Evolutionary conservation across 2,797 vertebrate genomes (phyloP), one percentile per base, ranked within the genome.

Genomic region (Arctocebus calabarensis): DNA sequence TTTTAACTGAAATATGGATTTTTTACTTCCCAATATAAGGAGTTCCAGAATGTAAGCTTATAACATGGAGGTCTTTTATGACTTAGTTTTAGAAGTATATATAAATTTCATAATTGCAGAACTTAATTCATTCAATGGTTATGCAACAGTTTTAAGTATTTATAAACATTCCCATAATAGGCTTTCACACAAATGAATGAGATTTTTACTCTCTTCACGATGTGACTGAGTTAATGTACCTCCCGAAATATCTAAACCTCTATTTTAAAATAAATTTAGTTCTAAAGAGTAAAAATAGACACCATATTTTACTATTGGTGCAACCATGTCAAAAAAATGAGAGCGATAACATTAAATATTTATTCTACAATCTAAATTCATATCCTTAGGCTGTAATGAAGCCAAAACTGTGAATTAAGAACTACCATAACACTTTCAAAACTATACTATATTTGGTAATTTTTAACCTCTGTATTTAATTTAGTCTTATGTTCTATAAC

Each of bases 361-460:
- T 91, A 94, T 92, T 87, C 59, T 95, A 19, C n/a, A 92, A 86
- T 88, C 70, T 92, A 91, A 93, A 95, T 94, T 94, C 83, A 68
- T 55, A 92, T 32, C n/a, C 2, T 92, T 92, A 66, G 68, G 71
- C 23, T 57, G 85, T 43, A n/a, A 79, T 43, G 73, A 55, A 92
- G 43, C 17, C 14, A 90, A 94, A 95, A 84, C 61, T 94, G 92
- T 90, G 14, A 92, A 79, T 90, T 85, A 90, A 95, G 82, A 94
- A 66, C 32, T 79, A 48, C 29, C 32, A 82, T 87, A 93, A 62
- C 79, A 77, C 95, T 95, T 97, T 79, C 70, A 86, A 74, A 83
- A 77, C 87, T 70, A 88, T 11, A 37, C 25, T 88, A 61, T 81
- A 40, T 84, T 84, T 86, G 77, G 75, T 81, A 62, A 94, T 40